Evolutionary conservation across 2,113 vertebrate genomes (phyloP).

Genomic region (Oryzias celebensis): DNA sequence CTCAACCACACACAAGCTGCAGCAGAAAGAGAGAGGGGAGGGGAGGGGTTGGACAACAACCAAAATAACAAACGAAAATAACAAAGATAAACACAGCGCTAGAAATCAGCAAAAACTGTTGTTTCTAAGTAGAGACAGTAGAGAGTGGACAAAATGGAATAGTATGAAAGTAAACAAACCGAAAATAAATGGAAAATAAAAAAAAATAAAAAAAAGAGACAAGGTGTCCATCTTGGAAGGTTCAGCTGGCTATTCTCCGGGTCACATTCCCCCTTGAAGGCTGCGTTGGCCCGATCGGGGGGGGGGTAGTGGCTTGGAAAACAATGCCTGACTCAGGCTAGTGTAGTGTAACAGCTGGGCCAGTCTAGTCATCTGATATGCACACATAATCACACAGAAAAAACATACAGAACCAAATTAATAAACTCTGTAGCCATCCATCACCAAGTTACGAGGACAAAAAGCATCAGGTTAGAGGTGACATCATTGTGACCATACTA

Average conservation of each 20-base stretch:
- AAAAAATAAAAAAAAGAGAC: conserved; percentile 92
- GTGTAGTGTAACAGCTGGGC: conserved; percentile 99
- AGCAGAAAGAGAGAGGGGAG: conserved; percentile 70
- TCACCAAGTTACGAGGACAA: conserved; percentile 85
- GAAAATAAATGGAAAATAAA: conserved; percentile 83
- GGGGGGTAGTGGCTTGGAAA: conserved; percentile 98
- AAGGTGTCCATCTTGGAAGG: conserved; percentile 97
- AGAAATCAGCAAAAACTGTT: conserved; percentile 69
- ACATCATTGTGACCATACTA: conserved; percentile 62
- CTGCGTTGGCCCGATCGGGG: conserved; percentile 94
- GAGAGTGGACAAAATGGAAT: conserved; percentile 89
- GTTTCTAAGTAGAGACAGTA: conserved; percentile 75
- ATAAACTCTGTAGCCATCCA: conserved; percentile 97
- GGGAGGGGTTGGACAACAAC: conserved; percentile 71
- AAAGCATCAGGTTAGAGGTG: conserved; percentile 69
- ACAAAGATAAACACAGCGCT: conserved; percentile 76
- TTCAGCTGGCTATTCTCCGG: conserved; percentile 94
- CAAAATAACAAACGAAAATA: conserved; percentile 70
- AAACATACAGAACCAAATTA: conserved; percentile 99
- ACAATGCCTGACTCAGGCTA: conserved; percentile 99
- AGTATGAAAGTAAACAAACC: conserved; percentile 84
- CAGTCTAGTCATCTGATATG: conserved; percentile 99
- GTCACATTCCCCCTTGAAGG: conserved; percentile 98
- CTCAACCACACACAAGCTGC: conserved; percentile 79
- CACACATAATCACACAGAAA: conserved; percentile 99